Conservation (phyloP, 1,140 invertebrate genomes). For the Aphelinus atriplicis region DNA sequence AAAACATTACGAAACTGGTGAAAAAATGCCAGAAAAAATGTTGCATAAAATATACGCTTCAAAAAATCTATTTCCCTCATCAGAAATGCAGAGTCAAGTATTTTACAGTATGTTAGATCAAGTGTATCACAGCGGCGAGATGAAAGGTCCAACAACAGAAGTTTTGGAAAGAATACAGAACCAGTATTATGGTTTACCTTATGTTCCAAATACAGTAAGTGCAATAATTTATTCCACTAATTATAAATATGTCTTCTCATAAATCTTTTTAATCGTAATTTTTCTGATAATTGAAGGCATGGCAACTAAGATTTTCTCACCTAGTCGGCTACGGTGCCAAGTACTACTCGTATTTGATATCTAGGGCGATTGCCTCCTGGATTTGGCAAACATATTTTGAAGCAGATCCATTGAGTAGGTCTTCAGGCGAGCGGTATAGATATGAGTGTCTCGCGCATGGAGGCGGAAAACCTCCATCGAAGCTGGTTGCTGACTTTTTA, state of each 20-base stretch:
- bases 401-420: slow-evolving; percentile 81
- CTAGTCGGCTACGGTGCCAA: slow-evolving; percentile 97
- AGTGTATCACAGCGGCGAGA: slow-evolving; percentile 79
- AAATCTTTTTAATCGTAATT: slow-evolving; percentile 5
- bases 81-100: slow-evolving; percentile 91
- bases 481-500: slow-evolving; percentile 79
- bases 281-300: slow-evolving; percentile 69
- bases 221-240: slow-evolving; percentile 6
- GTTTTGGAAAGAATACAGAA: slow-evolving; percentile 84
- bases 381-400: slow-evolving; percentile 94
- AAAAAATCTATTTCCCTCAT: slow-evolving; percentile 87
- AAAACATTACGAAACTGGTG: slow-evolving; percentile 89
- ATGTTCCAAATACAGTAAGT: slow-evolving; percentile 86
- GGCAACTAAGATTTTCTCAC: slow-evolving; percentile 96
- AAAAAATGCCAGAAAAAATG: slow-evolving; percentile 82
- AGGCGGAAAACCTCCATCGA: slow-evolving; percentile 83
- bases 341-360: slow-evolving; percentile 97
- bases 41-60: slow-evolving; percentile 81
- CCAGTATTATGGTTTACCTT: slow-evolving; percentile 86
- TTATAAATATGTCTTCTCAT: slow-evolving; percentile 20
- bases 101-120: slow-evolving; percentile 81
- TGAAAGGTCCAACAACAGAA: slow-evolving; percentile 75
- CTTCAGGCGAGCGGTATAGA: slow-evolving; percentile 81
- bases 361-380: slow-evolving; percentile 89
- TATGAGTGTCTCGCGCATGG: slow-evolving; percentile 84